Base-by-base conservation (phyloP, 2,888 invertebrate genomes). In the Synanthedon vespiformis region DNA sequence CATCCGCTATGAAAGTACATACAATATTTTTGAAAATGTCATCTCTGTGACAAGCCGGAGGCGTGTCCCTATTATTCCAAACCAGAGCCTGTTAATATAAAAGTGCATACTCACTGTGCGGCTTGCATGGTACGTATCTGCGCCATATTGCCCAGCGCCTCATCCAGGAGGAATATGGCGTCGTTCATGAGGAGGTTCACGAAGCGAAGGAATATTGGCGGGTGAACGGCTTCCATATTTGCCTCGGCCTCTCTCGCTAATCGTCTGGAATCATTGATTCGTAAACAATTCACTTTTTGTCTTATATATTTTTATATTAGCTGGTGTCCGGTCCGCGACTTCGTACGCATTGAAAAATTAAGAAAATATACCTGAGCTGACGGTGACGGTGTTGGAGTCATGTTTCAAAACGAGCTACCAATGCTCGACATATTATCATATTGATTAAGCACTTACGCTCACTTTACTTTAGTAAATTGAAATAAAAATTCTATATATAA, bases 141-240 rank as follows among this genome's bases (percentile, higher is more conserved):
- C 51, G 94, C 92, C 93, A 98, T 95, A 72, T 95, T 95, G 3
- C 93, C 89, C 12, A 96, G 88, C 0, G 97, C 96, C 73, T 98
- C 98, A 73, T 98, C 97, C 58, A 99, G 78, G 12, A 99, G 87
- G 74, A 95, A 99, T 40, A 98, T 97, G 53, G 98, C 97, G 86
- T 99, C 99, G 72, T 99, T 99, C 77, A 99, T 97, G 13, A 99
- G 88, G 58, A 99, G 89, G 87, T 99, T 99, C 41, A 98, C 92
- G 72, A 99, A 99, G 50, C 97, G 91, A 49, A 99, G 88, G 80
- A 98, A 99, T 56, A 98, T 76, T 1, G 98, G 98, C 4, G 97
- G 95, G 57, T 93, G 92, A 1, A 95, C 93, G 0, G 94, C 95
- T 70, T 97, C 96, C 90, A 98, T 97, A 68, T 95, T 94, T 10